Base-by-base conservation (phyloP, 2,888 invertebrate genomes). In the Alloscopus bannaensis region DNA sequence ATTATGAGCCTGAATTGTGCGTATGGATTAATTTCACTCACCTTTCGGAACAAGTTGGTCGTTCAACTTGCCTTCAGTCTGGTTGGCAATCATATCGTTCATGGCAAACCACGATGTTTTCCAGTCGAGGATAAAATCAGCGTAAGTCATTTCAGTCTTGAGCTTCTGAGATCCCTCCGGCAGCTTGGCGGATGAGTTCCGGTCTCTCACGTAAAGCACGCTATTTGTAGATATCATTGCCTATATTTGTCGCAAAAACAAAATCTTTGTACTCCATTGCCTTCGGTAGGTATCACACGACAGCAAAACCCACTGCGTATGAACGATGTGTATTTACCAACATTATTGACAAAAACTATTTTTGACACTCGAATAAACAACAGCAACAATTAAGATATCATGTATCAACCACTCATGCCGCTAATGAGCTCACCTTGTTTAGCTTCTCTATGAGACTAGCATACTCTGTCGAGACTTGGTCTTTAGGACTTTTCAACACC, bases 31-130 rank as follows among this genome's bases (percentile, higher is more conserved):
- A 36, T 36, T 36, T 13, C 36, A 36, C 26, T 8, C 68, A 81
- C 83, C 83, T 73, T 83, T 83, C 11, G 83, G 81, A n/a, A 83
- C 79, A 18, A 83, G 66, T 22, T 81, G 81, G 31, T 83, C 83
- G 62, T 81, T 71, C 28, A 83, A 70, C 20, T 59, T 80, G 13
- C 83, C 83, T 26, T 45, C 68, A 1, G 83, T 83, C n/a, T 72
- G 36, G 20, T 83, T 80, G 16, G 71, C 40, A 29, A 83, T 81
- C 57, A 76, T 80, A 29, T 79, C 76, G 45, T 83, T 83, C 76
- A 83, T 83, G 13, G 79, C 50, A 65, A 73, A 72, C 83, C 83
- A 83, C 2, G 83, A 76, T 4, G 68, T 76, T 65, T 73, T 83
- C 83, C 83, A 83, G 47, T 83, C 83, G n/a, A 64, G 66, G 62